Percentiles rank a stretch among this genome's conserved stretches.
Conservation (phyloP, 2,888 invertebrate genomes). For the Cantharis rustica region DNA sequence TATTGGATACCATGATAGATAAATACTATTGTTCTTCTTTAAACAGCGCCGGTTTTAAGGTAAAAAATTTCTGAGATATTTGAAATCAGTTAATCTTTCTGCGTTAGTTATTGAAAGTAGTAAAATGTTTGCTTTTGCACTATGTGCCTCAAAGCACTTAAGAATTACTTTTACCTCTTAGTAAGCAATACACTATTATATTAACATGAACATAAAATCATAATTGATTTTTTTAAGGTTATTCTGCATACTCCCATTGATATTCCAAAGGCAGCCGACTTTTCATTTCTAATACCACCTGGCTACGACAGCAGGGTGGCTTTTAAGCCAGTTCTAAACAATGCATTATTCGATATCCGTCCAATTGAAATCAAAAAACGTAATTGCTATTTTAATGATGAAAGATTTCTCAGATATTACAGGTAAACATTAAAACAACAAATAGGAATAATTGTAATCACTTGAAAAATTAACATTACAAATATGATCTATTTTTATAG, state of each 20-base stretch:
- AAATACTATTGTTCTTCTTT: constrained; percentile 84
- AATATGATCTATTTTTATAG: too few relatives aligned
- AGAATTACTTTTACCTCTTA: too few relatives aligned
- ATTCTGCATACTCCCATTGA: constrained; percentile 81
- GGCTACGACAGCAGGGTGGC: constrained; percentile 74
- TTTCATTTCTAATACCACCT: constrained; percentile 72
- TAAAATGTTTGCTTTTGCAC: too few relatives aligned
- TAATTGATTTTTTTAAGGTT: constrained; percentile 57
- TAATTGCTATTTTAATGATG: constrained; percentile 75
- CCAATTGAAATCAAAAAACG: constrained; percentile 67
- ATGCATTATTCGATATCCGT: constrained; percentile 64
- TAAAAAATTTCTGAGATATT: background rate
- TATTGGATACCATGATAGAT: constrained; percentile 70
- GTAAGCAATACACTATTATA: too few relatives aligned
- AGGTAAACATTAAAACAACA: constrained; percentile 40
- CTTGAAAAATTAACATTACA: too few relatives aligned
- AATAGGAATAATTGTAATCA: too few relatives aligned
- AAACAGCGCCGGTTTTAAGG: constrained; percentile 56
- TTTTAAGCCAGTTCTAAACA: constrained; percentile 69
- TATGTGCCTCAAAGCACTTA: too few relatives aligned
- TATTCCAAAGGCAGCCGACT: constrained; percentile 77
- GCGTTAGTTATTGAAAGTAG: too few relatives aligned
- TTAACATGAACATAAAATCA: too few relatives aligned
- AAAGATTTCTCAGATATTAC: constrained; percentile 71
- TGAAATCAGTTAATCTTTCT: too few relatives aligned